phyloP scores from a whole-genome alignment of 2,113 vertebrate genomes.

The Sciurus niger region DNA sequence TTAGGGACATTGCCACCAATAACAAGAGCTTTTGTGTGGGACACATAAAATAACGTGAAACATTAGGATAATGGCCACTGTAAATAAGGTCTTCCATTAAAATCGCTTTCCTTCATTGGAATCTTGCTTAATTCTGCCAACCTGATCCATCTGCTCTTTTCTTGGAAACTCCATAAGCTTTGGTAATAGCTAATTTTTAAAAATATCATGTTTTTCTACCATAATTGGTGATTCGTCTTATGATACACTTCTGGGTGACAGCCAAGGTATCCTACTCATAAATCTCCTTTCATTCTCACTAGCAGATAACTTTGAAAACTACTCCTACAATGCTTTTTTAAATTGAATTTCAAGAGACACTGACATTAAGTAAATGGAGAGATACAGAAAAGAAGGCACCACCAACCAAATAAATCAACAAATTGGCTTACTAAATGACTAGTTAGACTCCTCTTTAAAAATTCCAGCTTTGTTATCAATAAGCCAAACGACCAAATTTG shows the following conservation, averaged over 20 bases:
- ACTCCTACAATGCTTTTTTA: not conserved
- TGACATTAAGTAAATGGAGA: not conserved
- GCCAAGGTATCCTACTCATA: not conserved
- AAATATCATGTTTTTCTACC: not conserved
- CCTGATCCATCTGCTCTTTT: not conserved
- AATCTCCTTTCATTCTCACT: not conserved
- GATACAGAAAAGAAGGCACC: not conserved
- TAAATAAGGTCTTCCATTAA: not conserved
- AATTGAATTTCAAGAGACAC: constrained; percentile 6
- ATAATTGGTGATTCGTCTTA: not conserved
- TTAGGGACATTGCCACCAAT: not conserved
- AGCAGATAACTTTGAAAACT: not conserved
- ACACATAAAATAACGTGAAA: not conserved
- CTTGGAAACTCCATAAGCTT: not conserved
- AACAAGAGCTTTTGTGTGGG: not conserved
- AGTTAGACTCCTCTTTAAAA: not conserved
- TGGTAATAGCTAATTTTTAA: not conserved
- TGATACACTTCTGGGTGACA: not conserved
- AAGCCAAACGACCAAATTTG: not conserved
- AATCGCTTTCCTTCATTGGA: not conserved
- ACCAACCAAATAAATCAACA: not conserved
- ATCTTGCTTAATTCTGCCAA: not conserved
- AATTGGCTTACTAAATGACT: not conserved
- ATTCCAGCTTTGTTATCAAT: not conserved
- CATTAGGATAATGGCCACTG: not conserved